These are phyloP conservation scores for Hydractinia symbiolongicarpus DNA, from an alignment of 30 jellyfish, hydroid and myxozoan genomes.

Conservation along the genomic window DNA sequence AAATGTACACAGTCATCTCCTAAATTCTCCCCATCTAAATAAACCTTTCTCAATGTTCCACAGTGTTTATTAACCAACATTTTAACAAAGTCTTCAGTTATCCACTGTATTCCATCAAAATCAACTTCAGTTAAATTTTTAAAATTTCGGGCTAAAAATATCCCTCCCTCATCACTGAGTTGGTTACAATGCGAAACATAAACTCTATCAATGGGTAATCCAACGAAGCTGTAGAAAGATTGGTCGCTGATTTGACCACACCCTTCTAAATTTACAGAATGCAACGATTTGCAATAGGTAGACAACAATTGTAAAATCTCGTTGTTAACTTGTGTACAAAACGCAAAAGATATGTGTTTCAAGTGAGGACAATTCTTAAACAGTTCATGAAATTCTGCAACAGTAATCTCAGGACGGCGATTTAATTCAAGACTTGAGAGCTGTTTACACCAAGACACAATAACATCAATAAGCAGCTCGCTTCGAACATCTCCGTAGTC, in stretches of 20 bases:
- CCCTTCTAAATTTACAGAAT: slow-evolving; percentile 54
- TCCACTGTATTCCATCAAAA: slow-evolving; percentile 90
- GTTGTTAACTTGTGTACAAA: slow-evolving; percentile 58
- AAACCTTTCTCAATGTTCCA: slow-evolving; percentile 34
- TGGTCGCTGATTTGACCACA: slow-evolving; percentile 50
- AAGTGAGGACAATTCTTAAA: slow-evolving; percentile 48
- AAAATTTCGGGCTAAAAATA: slow-evolving; percentile 58
- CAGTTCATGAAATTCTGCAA: slow-evolving; percentile 28
- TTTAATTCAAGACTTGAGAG: slow-evolving; percentile 43
- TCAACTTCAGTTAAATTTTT: slow-evolving; percentile 29
- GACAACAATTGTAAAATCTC: slow-evolving; percentile 30
- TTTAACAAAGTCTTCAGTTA: slow-evolving; percentile 49
- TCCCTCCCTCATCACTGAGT: slow-evolving; percentile 73
- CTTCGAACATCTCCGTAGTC: slow-evolving; percentile 59
- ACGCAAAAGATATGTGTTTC: slow-evolving; percentile 57
- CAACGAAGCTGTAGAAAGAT: slow-evolving; percentile 41
- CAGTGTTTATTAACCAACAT: slow-evolving; percentile 39
- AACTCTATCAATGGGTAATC: slow-evolving; percentile 48
- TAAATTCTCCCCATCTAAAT: slow-evolving; percentile 80
- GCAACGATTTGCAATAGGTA: slow-evolving; percentile 30
- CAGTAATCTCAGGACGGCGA: slow-evolving; percentile 39
- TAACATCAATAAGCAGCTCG: slow-evolving; percentile 49
- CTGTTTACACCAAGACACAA: slow-evolving; percentile 65
- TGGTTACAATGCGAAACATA: slow-evolving; percentile 59
- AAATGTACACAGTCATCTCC: slow-evolving; percentile 41